Conservation (phyloP, 2,888 invertebrate species). For the Allygus modestus region DNA sequence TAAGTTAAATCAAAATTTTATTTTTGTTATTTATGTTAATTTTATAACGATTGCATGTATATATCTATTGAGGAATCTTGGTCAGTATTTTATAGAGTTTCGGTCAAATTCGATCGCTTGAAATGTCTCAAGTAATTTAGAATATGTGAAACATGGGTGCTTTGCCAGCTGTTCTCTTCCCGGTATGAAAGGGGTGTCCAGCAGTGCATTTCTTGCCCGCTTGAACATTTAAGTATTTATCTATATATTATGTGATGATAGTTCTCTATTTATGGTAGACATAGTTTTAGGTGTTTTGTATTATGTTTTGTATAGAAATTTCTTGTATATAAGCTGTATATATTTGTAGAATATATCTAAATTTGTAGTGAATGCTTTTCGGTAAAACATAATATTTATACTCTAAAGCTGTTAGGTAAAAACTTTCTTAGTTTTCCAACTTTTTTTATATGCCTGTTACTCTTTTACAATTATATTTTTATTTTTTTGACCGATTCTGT, state of each 20-base stretch:
- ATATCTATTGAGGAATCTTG: constrained; percentile 5
- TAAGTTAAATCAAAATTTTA: constrained; percentile 23
- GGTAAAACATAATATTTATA: neutral
- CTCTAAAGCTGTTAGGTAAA: neutral
- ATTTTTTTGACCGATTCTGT: neutral
- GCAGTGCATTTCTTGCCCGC: neutral
- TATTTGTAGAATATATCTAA: constrained; percentile 27
- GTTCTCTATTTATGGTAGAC: constrained; percentile 21
- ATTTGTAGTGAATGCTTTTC: constrained; percentile 17
- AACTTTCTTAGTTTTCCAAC: neutral
- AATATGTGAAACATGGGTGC: constrained; percentile 2
- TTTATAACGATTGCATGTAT: neutral
- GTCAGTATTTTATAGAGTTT: neutral
- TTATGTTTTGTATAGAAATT: constrained; percentile 44
- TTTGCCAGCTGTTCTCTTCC: neutral
- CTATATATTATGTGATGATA: constrained; percentile 24
- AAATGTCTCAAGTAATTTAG: neutral
- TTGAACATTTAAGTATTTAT: neutral
- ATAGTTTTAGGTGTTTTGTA: constrained; percentile 41
- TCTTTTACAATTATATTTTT: neutral
- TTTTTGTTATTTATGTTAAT: constrained; percentile 18
- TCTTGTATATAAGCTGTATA: constrained; percentile 7
- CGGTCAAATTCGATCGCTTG: neutral
- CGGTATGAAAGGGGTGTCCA: too few relatives aligned
- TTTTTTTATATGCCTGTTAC: neutral